Evolutionary conservation across 2,113 vertebrate species (phyloP), one percentile per base, ranked within the genome.

Genomic region (Oncorhynchus kisutch): DNA sequence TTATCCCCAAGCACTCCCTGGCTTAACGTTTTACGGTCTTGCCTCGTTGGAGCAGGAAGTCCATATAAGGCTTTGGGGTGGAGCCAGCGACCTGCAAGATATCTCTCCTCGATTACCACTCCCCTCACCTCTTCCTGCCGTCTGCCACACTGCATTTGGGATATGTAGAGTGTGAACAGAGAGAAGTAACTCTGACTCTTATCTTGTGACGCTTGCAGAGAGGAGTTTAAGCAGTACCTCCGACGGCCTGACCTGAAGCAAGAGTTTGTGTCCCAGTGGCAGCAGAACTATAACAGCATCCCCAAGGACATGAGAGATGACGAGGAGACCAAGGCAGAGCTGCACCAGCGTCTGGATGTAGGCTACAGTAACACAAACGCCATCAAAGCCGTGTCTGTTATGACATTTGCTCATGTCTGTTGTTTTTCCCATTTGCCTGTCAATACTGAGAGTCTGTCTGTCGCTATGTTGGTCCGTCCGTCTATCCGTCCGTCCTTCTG

Each of bases 271-370:
- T 88, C 91, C 81, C 94, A 92, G 12, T 98, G 96, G 97, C 97
- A 99, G 86, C 76, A 86, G 13, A 93, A 96, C 83, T 97, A 95
- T 90, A 98, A 97, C 89, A 92, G 89, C 62, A 54, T 96, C 57
- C 67, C 91, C 20, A 92, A 95, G n/a, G 95, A 97, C 72, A 85
- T 97, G 81, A 92, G 93, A 88, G 89, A 94, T 1, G 95, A 98
- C 0, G 93, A 95, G 11, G 97, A 98, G 78, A 95, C 92, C 29
- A 97, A 95, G 92, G 94, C 94, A 75, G 97, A 99, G 71, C 86
- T 96, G 24, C 95, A 97, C 72, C 94, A 96, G 79, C 94, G 96
- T 86, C 86, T 97, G 57, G 94, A 96, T 70, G 97, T 98, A 87
- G 34, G 34, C 62, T 27, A 48, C 11, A 54, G 3, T 22, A 13